phyloP scores from a whole-genome alignment of 2,113 vertebrate genomes.

The Apodemus speciosus region DNA sequence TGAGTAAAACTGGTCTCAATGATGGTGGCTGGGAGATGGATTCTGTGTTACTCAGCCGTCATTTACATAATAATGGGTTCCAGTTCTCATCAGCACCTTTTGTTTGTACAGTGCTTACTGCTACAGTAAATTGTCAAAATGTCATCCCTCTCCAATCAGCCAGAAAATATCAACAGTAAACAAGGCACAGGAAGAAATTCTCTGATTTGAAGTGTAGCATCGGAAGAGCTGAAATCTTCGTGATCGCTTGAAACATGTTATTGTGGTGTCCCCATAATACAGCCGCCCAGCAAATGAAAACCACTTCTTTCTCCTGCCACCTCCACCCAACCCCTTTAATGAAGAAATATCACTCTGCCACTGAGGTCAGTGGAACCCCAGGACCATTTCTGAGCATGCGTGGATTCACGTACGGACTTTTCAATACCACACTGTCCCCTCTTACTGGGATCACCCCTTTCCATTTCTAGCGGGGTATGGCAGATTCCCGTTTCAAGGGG shows the following conservation, averaged over 20 bases:
- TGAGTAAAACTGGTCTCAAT: slow-evolving; percentile 89
- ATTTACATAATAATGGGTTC: slow-evolving; percentile 98
- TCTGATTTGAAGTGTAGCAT: slow-evolving; percentile 86
- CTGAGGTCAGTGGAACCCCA: slow-evolving; percentile 62
- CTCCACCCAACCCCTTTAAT: slow-evolving; percentile 74
- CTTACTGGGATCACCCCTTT: slow-evolving; percentile 31
- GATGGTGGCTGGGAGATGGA: slow-evolving; percentile 91
- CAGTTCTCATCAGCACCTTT: slow-evolving; percentile 95
- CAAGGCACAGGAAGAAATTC: slow-evolving; percentile 88
- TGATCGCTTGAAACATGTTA: slow-evolving; percentile 62
- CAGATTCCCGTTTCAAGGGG: background rate
- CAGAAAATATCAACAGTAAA: slow-evolving; percentile 91
- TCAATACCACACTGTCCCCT: slow-evolving; percentile 50
- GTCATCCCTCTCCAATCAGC: slow-evolving; percentile 93
- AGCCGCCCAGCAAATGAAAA: slow-evolving; percentile 68
- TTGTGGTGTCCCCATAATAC: slow-evolving; percentile 72
- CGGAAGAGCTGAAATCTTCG: slow-evolving; percentile 72
- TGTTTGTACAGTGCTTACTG: slow-evolving; percentile 92
- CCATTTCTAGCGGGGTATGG: background rate
- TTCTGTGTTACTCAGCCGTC: slow-evolving; percentile 91
- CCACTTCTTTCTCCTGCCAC: slow-evolving; percentile 26
- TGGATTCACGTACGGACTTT: slow-evolving; percentile 56
- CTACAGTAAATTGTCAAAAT: slow-evolving; percentile 95
- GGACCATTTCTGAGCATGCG: slow-evolving; percentile 61
- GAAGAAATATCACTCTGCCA: slow-evolving; percentile 70